Conservation (phyloP, 2,888 invertebrate genomes). For the Zele albiditarsus region DNA sequence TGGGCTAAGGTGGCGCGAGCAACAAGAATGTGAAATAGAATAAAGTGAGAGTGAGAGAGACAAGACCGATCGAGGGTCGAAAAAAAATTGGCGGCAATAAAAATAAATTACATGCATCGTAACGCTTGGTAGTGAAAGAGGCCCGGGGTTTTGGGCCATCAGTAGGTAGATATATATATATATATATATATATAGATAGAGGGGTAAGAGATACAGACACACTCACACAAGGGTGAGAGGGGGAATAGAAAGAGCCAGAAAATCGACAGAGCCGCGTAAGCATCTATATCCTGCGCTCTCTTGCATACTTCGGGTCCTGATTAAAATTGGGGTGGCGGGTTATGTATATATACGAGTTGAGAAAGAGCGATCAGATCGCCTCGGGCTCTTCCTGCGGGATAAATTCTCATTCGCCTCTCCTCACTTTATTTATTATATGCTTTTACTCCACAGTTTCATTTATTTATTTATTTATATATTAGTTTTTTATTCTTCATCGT, state of each 20-base stretch:
- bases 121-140: conserved; percentile 66
- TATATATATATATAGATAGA: neutral
- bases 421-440: conserved; percentile 29
- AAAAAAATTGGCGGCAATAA: conserved; percentile 73
- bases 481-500: neutral
- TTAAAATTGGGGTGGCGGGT: conserved; percentile 72
- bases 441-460: conserved; percentile 39
- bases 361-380: conserved; percentile 50
- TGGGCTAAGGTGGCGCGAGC: neutral
- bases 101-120: conserved; percentile 74
- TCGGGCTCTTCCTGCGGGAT: conserved; percentile 57
- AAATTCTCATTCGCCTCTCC: conserved; percentile 44
- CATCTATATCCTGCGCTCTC: conserved; percentile 65
- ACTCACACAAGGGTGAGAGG: conserved; percentile 44
- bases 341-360: conserved; percentile 36
- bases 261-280: conserved; percentile 59
- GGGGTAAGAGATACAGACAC: neutral
- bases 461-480: neutral
- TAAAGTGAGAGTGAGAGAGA: conserved; percentile 50
- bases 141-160: conserved; percentile 30
- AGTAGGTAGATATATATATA: neutral
- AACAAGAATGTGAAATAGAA: conserved; percentile 65
- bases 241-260: conserved; percentile 46
- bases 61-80: conserved; percentile 68
- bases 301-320: conserved; percentile 71